Percentiles rank a stretch among this genome's conserved stretches.
Evolutionary conservation across 2,797 vertebrate species (phyloP).

Genomic region (Danio albolineatus): DNA sequence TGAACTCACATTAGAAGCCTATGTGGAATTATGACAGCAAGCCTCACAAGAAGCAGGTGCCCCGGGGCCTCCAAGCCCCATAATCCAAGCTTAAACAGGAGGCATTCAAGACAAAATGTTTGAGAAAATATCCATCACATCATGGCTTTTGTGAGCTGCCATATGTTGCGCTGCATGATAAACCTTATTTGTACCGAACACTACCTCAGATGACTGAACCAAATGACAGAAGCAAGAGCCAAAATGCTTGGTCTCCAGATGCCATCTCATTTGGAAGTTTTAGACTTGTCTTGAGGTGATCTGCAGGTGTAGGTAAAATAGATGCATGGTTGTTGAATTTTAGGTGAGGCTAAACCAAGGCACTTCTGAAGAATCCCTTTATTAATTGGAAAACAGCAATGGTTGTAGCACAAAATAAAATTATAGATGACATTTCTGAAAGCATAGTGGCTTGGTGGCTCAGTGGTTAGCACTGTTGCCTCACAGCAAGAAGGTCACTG

Average conservation of each 20-base stretch:
- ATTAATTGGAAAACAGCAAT: too few relatives aligned
- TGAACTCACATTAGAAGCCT: background rate
- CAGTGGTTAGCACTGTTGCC: too few relatives aligned
- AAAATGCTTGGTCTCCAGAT: conserved; percentile 5
- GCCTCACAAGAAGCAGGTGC: background rate
- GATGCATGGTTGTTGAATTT: conserved; percentile 10
- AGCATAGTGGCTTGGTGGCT: too few relatives aligned
- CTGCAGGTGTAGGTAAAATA: background rate
- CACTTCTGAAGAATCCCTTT: too few relatives aligned
- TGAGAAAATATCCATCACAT: conserved; percentile 70
- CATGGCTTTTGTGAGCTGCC: conserved; percentile 46
- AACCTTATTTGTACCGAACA: conserved; percentile 19
- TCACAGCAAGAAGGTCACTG: too few relatives aligned
- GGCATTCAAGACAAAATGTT: conserved; percentile 63
- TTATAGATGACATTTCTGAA: too few relatives aligned
- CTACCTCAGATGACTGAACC: conserved; percentile 1
- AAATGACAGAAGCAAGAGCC: background rate
- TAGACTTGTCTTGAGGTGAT: background rate
- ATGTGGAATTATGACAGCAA: conserved; percentile 49
- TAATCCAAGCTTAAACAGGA: conserved; percentile 68
- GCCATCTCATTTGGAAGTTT: conserved; percentile 4
- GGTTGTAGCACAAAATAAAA: too few relatives aligned
- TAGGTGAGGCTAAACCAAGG: too few relatives aligned
- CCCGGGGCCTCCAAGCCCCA: conserved; percentile 57
- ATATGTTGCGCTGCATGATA: conserved; percentile 30